phyloP scores from a whole-genome alignment of 2,113 vertebrate species.

The Gobius niger region DNA sequence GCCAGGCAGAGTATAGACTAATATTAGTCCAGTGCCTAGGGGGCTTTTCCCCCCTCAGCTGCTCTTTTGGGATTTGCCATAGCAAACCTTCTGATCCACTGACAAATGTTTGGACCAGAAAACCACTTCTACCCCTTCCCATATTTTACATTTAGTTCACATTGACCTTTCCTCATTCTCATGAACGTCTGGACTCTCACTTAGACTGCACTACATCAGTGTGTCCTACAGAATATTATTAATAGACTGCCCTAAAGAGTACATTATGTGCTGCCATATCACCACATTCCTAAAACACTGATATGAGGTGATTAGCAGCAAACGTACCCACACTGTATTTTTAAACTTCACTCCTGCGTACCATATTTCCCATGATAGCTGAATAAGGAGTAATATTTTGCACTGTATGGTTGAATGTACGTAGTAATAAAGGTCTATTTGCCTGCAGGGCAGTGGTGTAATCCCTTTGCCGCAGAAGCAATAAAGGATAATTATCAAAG shows the following conservation, averaged over 20 bases:
- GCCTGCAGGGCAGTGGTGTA: constrained; percentile 20
- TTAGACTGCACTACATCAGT: neutral
- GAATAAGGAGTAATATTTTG: neutral
- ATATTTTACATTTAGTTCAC: neutral
- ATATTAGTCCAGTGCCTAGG: too few relatives aligned
- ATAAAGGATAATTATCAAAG: constrained; percentile 36
- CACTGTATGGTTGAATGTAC: constrained; percentile 14
- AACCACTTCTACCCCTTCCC: too few relatives aligned
- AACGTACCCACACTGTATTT: constrained; percentile 1
- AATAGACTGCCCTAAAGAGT: neutral
- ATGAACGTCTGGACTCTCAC: neutral
- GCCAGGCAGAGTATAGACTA: too few relatives aligned
- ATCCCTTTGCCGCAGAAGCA: constrained; percentile 24
- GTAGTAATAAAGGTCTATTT: constrained; percentile 17
- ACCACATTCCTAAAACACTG: constrained; percentile 7
- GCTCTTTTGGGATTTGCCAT: too few relatives aligned
- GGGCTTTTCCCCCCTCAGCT: too few relatives aligned
- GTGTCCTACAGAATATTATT: neutral
- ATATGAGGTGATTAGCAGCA: constrained; percentile 4
- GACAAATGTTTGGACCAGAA: too few relatives aligned
- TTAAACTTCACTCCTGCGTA: neutral
- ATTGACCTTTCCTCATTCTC: neutral
- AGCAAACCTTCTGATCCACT: too few relatives aligned
- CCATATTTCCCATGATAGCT: constrained; percentile 23
- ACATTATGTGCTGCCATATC: constrained; percentile 7